Base-by-base conservation (phyloP, 2,888 invertebrate species). In the Drosophila lacicola region DNA sequence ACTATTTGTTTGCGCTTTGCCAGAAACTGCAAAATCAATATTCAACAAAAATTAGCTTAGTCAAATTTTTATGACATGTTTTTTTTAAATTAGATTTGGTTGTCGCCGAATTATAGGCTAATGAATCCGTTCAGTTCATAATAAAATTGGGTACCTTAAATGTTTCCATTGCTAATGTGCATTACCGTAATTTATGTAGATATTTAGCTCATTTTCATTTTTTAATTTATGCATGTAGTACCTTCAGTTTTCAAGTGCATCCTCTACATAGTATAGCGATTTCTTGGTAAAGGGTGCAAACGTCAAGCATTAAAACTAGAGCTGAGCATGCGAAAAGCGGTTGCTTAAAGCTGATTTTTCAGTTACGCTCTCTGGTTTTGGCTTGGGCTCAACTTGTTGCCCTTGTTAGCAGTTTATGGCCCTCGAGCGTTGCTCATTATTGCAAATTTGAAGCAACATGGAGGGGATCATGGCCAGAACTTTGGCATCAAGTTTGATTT, bases 401-500 rank as follows among this genome's bases (percentile, higher is more conserved):
- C 78, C 67, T 73, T 61, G 60, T 67, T 65, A 57, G 49, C 57
- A 74, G 71, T 69, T 82, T 76, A 50, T 51, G 70, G 57, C 72
- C 82, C 77, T 74, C 57, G 21, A 69, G 85, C 75, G 54, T 29
- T 78, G 82, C 85, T 82, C 82, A 82, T 82, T 82, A 82, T 82
- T 76, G 70, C 70, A 70, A 85, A 79, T 70, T 74, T 60, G 45
- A 65, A 45, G 63, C 58, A 72, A 72, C 19, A 54, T 13, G 34
- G 25, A 39, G 42, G 21, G 56, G 44, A 50, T 62, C 62, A 58
- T 64, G 55, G 21, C 51, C 56, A 70, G 65, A 82, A 74, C 74
- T 74, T 82, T 70, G 85, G 85, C 82, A 79, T 76, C 61, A 77
- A 85, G 82, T 82, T 82, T 85, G 85, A 82, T 85, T 85, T 82